Base-by-base conservation (phyloP, 2,113 vertebrate genomes). In the Misgurnus anguillicaudatus region DNA sequence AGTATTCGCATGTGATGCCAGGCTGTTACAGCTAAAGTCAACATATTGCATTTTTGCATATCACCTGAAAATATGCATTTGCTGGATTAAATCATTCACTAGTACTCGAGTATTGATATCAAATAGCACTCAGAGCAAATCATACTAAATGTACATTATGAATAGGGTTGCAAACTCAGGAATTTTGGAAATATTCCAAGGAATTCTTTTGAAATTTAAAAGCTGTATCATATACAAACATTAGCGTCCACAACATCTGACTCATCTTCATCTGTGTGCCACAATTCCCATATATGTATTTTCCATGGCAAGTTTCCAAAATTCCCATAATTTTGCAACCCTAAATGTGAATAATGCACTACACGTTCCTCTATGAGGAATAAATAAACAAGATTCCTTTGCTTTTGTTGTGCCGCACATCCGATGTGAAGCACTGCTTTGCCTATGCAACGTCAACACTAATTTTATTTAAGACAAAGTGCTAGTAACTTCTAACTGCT, bases 391-490 rank as follows among this genome's bases (percentile, higher is more conserved):
- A 0, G 53, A 6, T 8, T 55, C 38, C 3, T 3, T 87, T 87
- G 88, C 87, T 86, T 90, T 83, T 87, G 81, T 84, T 85, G 63
- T 42, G 45, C 81, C 82, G 19, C 31, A 85, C 19, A 36, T 72
- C 84, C 75, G 53, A 57, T 57, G 53, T 17, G n/a, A 57, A 9
- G 53, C 53, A 6, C 53, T 9, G 47, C 63, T 80, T 81, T 83
- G 87, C 85, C 83, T 87, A 79, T 63, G 78, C 71, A 45, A 82
- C 78, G 39, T 1, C 3, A 58, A 58, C 58, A 13, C 11, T 24
- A 14, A 58, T 42, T 73, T 73, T 58, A 58, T 21, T 16, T 39
- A 17, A 57, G 48, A 57, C 9, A 55, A 57, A 17, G 53, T 57
- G 17, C 53, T 57, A 6, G n/a, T 16, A 6, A 57, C 0, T 51